These are phyloP conservation scores for Muntiacus muntjak DNA, from an alignment of 2,113 vertebrate species.

Conservation along the genomic window DNA sequence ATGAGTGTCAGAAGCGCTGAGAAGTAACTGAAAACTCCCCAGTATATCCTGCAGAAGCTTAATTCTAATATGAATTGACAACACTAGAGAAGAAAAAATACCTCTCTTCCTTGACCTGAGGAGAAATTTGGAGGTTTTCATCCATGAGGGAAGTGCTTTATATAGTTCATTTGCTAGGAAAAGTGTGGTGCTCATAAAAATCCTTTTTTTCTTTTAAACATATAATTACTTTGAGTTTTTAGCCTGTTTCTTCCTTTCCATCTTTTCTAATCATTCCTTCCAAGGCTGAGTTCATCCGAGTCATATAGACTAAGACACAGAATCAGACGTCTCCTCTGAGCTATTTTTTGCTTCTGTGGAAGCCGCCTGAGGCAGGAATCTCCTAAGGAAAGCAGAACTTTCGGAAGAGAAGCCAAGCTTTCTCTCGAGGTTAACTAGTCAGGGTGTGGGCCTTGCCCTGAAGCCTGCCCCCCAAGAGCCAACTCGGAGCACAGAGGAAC, in stretches of 20 bases:
- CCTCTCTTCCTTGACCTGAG: neutral
- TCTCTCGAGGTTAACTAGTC: neutral
- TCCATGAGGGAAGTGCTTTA: neutral
- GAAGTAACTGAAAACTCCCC: neutral
- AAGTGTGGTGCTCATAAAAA: neutral
- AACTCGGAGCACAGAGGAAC: neutral
- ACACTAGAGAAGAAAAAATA: neutral
- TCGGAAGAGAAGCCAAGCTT: neutral
- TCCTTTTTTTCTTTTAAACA: neutral
- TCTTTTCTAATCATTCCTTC: neutral
- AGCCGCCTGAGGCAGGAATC: constrained; percentile 22
- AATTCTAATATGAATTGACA: neutral
- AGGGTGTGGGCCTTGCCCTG: neutral
- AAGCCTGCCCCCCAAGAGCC: neutral
- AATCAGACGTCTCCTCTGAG: constrained; percentile 25
- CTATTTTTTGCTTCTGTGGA: constrained; percentile 44
- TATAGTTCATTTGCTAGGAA: neutral
- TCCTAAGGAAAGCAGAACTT: constrained; percentile 26
- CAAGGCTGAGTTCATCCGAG: neutral
- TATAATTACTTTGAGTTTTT: neutral
- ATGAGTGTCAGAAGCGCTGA: neutral
- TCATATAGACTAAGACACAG: constrained; percentile 27
- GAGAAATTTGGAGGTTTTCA: neutral
- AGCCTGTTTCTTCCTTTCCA: neutral
- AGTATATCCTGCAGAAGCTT: neutral